Evolutionary conservation across 2,113 vertebrate species (phyloP).

Genomic region (Mirounga angustirostris): DNA sequence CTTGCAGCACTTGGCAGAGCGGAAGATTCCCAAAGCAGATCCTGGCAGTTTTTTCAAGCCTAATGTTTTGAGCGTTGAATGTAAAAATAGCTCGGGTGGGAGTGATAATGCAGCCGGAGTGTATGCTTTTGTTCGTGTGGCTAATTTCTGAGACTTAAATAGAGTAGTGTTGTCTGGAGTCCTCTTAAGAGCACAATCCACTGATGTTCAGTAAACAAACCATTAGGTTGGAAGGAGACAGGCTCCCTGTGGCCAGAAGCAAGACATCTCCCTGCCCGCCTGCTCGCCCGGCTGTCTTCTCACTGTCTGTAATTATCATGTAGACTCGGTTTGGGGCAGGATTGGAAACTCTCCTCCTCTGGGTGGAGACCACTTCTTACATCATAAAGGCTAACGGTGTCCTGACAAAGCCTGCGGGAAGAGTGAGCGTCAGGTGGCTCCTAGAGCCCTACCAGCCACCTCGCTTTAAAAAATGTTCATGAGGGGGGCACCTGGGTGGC

Average conservation of each 20-base stretch:
- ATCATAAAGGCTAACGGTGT: accelerated
- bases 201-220: neutral
- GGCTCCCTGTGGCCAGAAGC: neutral
- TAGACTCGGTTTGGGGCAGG: too few relatives aligned
- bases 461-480: neutral
- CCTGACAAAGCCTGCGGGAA: accelerated
- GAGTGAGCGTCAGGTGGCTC: neutral
- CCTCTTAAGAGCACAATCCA: neutral
- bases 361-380: neutral
- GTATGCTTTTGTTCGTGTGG: neutral
- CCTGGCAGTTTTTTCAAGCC: neutral
- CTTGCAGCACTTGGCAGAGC: neutral
- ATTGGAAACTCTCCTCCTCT: too few relatives aligned
- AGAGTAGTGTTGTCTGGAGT: neutral
- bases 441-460: too few relatives aligned
- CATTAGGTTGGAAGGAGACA: neutral
- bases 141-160: neutral
- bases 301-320: too few relatives aligned
- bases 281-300: too few relatives aligned
- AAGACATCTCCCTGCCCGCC: too few relatives aligned
- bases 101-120: neutral
- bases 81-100: neutral
- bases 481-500: neutral
- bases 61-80: neutral
- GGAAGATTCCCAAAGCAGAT: neutral